A percentile compares a stretch with the other conserved stretches of the same genome.
Evolutionary conservation across 1,140 invertebrate species (phyloP).

Genomic region (Drosophila subpulchrella): DNA sequence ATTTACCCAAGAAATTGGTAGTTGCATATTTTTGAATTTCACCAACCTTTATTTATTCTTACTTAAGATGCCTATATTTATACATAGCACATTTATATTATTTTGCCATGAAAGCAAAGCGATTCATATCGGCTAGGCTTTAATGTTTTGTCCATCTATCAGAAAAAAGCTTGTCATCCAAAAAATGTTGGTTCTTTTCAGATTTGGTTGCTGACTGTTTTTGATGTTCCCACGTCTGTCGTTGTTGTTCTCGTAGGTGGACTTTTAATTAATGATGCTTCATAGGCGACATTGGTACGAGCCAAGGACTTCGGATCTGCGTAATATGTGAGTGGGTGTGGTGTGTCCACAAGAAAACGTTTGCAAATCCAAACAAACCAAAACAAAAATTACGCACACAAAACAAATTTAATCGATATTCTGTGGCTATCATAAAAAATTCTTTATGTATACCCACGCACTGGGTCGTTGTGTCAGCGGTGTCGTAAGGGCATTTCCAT

Average conservation of each 20-base stretch:
- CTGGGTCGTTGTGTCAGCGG: slow-evolving; percentile 5
- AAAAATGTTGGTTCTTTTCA: too few species aligned
- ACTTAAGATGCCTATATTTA: too few species aligned
- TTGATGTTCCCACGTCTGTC: slow-evolving; percentile 51
- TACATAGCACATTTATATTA: too few species aligned
- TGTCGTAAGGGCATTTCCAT: neutral
- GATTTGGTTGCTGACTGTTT: slow-evolving; percentile 34
- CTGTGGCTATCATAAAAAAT: slow-evolving; percentile 71
- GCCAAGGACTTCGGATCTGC: slow-evolving; percentile 44
- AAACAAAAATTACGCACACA: slow-evolving; percentile 29
- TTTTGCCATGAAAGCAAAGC: too few species aligned
- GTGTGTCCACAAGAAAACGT: slow-evolving; percentile 43
- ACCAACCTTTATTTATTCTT: too few species aligned
- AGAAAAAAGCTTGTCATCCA: too few species aligned
- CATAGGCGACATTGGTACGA: slow-evolving; percentile 65
- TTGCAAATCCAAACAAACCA: slow-evolving; percentile 23
- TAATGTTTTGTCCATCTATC: too few species aligned
- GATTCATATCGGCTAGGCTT: too few species aligned
- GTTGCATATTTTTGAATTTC: neutral
- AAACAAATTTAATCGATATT: slow-evolving; percentile 71
- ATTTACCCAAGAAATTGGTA: neutral
- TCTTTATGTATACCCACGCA: slow-evolving; percentile 69
- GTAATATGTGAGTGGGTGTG: slow-evolving; percentile 10
- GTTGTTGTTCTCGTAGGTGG: slow-evolving; percentile 50
- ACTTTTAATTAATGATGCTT: slow-evolving; percentile 76